These are phyloP conservation scores for Pelobates cultripes DNA, from an alignment of 2,797 vertebrate genomes.

Conservation along the genomic window DNA sequence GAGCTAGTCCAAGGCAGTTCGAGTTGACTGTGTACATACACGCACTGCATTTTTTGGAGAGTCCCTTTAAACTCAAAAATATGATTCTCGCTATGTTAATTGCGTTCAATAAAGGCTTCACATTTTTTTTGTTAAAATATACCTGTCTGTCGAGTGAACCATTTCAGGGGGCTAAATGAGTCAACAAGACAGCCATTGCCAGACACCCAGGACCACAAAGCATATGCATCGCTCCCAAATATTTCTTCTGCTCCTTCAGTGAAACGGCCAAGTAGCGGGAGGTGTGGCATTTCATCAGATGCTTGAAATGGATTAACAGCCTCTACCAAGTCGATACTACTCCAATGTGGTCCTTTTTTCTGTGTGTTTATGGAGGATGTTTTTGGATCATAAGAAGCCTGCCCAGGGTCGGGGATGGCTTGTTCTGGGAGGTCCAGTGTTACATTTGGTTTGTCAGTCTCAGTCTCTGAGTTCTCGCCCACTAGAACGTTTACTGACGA, in stretches of 20 bases:
- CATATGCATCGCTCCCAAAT: conserved; percentile 79
- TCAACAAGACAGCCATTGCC: conserved; percentile 89
- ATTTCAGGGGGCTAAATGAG: conserved; percentile 78
- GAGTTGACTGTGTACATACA: too few species aligned
- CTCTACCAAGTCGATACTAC: conserved; percentile 91
- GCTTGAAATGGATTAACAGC: conserved; percentile 65
- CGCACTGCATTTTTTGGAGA: too few species aligned
- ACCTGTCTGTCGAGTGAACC: conserved; percentile 86
- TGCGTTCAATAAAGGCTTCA: too few species aligned
- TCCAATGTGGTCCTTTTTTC: conserved; percentile 81
- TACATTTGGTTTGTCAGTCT: conserved; percentile 12
- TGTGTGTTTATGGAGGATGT: conserved; percentile 47
- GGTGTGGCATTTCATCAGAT: conserved; percentile 74
- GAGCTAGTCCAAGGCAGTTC: too few species aligned
- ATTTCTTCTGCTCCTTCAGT: conserved; percentile 80
- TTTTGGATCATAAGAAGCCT: not conserved
- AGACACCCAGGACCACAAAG: conserved; percentile 92
- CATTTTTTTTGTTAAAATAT: conserved; percentile 16
- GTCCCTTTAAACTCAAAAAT: too few species aligned
- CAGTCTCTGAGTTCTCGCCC: conserved; percentile 52
- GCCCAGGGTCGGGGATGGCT: accelerated
- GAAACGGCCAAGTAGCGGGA: conserved; percentile 82
- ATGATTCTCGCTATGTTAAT: too few species aligned
- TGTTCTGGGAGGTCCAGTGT: not conserved
- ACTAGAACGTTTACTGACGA: not conserved